phyloP scores from a whole-genome alignment of 2,888 invertebrate species.

The Cosmorhoe ocellata region DNA sequence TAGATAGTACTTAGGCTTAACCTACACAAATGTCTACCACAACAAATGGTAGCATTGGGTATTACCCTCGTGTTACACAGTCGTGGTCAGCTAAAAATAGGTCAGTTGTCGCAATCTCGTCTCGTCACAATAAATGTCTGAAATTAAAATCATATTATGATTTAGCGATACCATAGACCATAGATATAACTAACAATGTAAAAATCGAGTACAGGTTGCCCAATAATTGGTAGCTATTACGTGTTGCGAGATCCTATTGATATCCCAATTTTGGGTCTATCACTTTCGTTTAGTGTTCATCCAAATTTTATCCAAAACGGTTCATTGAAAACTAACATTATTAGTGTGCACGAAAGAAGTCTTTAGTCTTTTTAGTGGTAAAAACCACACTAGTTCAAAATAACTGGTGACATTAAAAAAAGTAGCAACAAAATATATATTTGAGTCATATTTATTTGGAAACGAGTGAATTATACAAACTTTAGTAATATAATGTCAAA shows the following conservation, averaged over 20 bases:
- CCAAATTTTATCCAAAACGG: constrained; percentile 8
- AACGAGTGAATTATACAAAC: too few species aligned
- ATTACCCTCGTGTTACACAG: not conserved
- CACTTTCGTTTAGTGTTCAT: constrained; percentile 25
- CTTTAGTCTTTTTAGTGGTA: too few species aligned
- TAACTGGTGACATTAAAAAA: too few species aligned
- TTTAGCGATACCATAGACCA: not conserved
- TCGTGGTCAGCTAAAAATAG: not conserved
- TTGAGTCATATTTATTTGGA: too few species aligned
- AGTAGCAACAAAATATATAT: too few species aligned
- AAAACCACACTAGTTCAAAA: too few species aligned
- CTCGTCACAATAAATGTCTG: not conserved
- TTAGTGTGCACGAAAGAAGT: too few species aligned
- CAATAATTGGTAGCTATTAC: constrained; percentile 16
- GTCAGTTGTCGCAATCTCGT: not conserved
- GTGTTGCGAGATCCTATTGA: constrained; percentile 37
- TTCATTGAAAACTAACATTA: not conserved
- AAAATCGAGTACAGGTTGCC: constrained; percentile 10
- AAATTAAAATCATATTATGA: not conserved
- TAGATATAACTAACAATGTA: constrained; percentile 17
- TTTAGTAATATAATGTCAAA: constrained; percentile 11
- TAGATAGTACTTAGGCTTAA: too few species aligned
- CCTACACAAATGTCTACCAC: not conserved
- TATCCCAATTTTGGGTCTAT: constrained; percentile 38
- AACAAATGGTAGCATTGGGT: not conserved